These are phyloP conservation scores for Mastigias papua DNA, from an alignment of 30 jellyfish, hydroid and myxozoan genomes.

Conservation along the genomic window DNA sequence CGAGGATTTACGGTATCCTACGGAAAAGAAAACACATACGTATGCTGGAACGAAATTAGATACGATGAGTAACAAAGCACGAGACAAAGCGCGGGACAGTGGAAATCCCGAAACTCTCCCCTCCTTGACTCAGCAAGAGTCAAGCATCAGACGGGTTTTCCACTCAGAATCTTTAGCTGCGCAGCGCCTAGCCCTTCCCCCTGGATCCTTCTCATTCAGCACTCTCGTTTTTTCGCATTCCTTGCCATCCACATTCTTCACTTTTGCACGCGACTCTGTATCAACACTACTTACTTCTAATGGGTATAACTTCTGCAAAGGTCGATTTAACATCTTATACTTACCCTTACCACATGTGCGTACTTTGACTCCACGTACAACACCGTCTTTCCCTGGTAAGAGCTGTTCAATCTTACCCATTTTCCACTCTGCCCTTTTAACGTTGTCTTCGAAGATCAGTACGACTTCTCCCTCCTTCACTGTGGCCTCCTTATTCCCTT, in stretches of 20 bases:
- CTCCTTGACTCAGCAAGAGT: conserved; percentile 1
- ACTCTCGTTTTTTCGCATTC: neutral
- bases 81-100: neutral
- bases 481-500: no score
- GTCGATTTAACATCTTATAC: neutral
- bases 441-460: no score
- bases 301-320: neutral
- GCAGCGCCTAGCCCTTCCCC: neutral
- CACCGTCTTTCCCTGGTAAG: no score
- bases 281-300: neutral
- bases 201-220: neutral
- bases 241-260: neutral
- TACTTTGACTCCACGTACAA: no score
- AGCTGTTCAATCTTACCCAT: no score
- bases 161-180: neutral
- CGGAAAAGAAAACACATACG: neutral
- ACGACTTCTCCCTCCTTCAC: no score
- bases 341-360: neutral
- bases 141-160: conserved; percentile 2
- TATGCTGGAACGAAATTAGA: neutral
- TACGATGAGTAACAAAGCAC: neutral
- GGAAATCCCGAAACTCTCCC: neutral
- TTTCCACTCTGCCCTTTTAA: no score
- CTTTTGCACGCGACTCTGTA: neutral
- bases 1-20: no score